These are phyloP conservation scores for Styela plicata DNA, from an alignment of 23 tunicate genomes.

Conservation along the genomic window DNA sequence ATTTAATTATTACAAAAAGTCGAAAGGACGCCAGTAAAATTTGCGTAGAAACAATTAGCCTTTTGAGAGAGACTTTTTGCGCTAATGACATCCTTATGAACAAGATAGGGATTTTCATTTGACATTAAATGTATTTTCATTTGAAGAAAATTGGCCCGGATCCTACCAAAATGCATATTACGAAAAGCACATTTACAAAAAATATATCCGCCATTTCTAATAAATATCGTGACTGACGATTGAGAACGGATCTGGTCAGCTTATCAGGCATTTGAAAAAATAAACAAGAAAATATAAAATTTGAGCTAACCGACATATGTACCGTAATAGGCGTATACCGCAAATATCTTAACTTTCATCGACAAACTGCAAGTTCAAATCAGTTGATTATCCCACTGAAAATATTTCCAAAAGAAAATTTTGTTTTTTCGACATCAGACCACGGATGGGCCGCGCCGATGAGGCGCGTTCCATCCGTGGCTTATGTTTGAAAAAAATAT, in stretches of 20 bases:
- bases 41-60: background rate
- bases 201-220: background rate
- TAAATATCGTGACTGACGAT: background rate
- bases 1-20: no score
- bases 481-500: no score
- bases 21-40: background rate
- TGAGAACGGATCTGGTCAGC: background rate
- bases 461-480: no score
- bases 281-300: background rate
- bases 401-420: no score
- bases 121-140: background rate
- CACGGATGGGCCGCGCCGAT: no score
- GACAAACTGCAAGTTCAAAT: no score
- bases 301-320: background rate
- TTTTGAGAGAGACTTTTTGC: background rate
- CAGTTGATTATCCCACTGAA: no score
- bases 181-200: background rate
- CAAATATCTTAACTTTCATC: background rate
- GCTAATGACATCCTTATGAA: background rate
- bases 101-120: background rate
- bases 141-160: background rate
- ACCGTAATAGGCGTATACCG: background rate
- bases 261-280: background rate
- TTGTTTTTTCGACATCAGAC: no score
- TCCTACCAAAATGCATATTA: background rate